Evolutionary conservation across 2,888 invertebrate genomes (phyloP).

Genomic region (Odontocerum albicorne): DNA sequence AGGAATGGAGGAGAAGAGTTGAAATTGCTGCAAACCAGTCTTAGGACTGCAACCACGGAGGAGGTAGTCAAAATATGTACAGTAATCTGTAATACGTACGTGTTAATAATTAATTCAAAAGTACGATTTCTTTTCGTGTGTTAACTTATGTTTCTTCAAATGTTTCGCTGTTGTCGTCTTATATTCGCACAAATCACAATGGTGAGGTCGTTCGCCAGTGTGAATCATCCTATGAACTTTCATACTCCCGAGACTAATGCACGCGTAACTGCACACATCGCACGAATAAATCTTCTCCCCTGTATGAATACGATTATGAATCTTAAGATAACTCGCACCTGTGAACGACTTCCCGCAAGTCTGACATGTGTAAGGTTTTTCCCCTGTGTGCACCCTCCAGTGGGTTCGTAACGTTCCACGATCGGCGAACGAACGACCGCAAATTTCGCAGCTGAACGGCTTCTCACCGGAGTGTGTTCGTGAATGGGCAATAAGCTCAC

Average conservation of each 20-base stretch:
- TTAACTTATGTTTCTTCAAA: background rate
- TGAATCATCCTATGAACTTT: background rate
- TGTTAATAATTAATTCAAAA: too few species aligned
- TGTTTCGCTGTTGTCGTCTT: background rate
- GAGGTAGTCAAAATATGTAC: too few species aligned
- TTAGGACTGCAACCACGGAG: too few species aligned
- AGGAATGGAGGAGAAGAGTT: too few species aligned
- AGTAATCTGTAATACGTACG: too few species aligned
- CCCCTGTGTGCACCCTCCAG: background rate
- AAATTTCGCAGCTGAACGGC: background rate
- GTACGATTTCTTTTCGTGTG: background rate
- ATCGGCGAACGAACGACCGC: background rate
- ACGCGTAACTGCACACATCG: background rate
- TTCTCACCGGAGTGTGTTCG: background rate
- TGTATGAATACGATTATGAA: background rate
- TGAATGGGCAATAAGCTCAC: background rate
- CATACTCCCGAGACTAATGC: background rate
- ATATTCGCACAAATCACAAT: background rate
- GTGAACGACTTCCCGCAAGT: background rate
- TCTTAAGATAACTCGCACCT: background rate
- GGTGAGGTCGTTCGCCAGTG: background rate
- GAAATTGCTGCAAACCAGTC: too few species aligned
- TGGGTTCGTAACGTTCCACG: background rate
- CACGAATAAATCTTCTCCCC: background rate
- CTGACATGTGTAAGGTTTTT: background rate